phyloP scores from a whole-genome alignment of 2,113 vertebrate genomes.

The Syngnathus floridae region DNA sequence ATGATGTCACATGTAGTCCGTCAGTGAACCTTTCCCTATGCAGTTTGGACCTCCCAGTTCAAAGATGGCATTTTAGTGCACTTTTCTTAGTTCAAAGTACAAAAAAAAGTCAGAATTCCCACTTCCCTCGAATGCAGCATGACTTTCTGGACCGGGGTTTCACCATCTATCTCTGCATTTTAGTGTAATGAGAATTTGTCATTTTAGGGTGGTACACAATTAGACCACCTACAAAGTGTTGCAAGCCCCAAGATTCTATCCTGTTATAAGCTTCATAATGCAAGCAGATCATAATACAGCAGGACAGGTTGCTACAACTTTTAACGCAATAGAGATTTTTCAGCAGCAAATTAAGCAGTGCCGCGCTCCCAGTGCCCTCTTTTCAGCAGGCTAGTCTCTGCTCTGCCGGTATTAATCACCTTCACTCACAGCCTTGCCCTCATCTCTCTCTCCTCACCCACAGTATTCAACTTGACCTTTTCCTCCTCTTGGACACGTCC shows the following conservation, averaged over 20 bases:
- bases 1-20: too few species aligned
- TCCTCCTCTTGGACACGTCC: constrained; percentile 49
- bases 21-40: too few species aligned
- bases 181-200: too few species aligned
- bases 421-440: constrained; percentile 29
- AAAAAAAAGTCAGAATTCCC: too few species aligned
- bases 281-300: not conserved
- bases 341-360: constrained; percentile 37
- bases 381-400: constrained; percentile 32
- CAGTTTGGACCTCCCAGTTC: too few species aligned
- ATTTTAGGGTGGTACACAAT: too few species aligned
- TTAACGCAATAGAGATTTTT: constrained; percentile 22
- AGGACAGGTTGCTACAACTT: not conserved
- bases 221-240: too few species aligned
- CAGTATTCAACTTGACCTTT: constrained; percentile 63
- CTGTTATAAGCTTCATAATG: not conserved
- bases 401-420: constrained; percentile 54
- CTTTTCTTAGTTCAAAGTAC: too few species aligned
- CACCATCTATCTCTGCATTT: too few species aligned
- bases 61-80: too few species aligned
- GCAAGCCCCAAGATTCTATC: not conserved
- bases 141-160: too few species aligned
- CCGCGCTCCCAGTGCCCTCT: constrained; percentile 29
- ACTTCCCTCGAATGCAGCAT: too few species aligned
- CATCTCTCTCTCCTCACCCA: constrained; percentile 39